Evolutionary conservation across 2,888 invertebrate genomes (phyloP).

Genomic region (Reticulitermes lucifugus): DNA sequence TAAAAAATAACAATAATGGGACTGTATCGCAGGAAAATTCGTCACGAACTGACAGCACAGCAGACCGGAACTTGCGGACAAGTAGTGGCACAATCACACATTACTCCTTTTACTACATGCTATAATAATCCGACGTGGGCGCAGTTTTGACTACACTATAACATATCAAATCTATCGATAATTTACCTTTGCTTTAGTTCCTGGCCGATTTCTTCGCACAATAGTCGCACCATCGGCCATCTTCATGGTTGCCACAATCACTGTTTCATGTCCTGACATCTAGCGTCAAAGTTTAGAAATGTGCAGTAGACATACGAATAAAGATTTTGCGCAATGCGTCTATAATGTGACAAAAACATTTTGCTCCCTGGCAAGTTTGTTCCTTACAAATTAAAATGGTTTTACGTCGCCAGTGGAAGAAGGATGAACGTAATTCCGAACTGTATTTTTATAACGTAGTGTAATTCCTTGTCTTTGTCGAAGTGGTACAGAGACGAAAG

Average conservation of each 20-base stretch:
- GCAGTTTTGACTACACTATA: not conserved
- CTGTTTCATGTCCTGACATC: slow-evolving; percentile 37
- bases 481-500: not conserved
- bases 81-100: not conserved
- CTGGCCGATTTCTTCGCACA: slow-evolving; percentile 90
- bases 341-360: not conserved
- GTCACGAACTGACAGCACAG: slow-evolving; percentile 6
- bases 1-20: too few relatives aligned
- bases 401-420: not conserved
- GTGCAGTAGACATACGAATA: slow-evolving; percentile 6
- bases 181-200: slow-evolving; percentile 87
- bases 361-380: not conserved
- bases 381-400: not conserved
- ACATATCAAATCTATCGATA: slow-evolving; percentile 37
- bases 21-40: not conserved
- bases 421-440: not conserved
- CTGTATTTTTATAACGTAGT: not conserved
- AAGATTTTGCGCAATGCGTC: not conserved
- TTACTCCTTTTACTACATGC: not conserved
- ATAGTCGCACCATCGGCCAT: slow-evolving; percentile 88
- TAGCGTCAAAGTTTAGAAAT: slow-evolving; percentile 20
- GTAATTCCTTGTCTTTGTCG: not conserved
- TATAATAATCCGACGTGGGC: not conserved
- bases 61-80: not conserved
- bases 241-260: slow-evolving; percentile 68